Evolutionary conservation across 2,888 invertebrate genomes (phyloP).

Genomic region (Cantharis flavilabris): DNA sequence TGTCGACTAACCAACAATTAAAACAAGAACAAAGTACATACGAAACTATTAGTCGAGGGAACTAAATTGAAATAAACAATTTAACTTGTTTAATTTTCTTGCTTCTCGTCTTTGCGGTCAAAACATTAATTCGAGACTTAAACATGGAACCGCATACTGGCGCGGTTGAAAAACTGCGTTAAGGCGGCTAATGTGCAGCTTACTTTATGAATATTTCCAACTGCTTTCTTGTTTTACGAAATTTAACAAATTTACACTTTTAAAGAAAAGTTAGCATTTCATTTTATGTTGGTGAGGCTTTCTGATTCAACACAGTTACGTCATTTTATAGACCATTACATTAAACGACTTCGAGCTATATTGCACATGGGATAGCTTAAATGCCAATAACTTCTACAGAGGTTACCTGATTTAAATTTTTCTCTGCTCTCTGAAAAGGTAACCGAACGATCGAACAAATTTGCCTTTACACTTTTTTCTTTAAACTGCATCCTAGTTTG

Average conservation of each 20-base stretch:
- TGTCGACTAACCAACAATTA: conserved; percentile 15
- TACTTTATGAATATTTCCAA: conserved; percentile 26
- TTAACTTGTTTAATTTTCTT: conserved; percentile 38
- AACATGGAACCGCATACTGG: conserved; percentile 32
- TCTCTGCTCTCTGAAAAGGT: neutral
- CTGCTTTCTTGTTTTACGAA: neutral
- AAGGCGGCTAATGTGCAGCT: conserved; percentile 18
- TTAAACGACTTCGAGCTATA: neutral
- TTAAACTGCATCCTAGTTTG: no score
- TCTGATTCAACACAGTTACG: neutral
- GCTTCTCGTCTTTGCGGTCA: conserved; percentile 31
- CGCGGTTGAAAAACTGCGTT: conserved; percentile 4
- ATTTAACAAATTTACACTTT: neutral
- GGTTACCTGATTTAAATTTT: neutral
- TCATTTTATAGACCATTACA: neutral
- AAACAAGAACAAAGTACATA: conserved; percentile 27
- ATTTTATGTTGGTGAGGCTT: neutral
- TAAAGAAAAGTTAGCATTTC: neutral
- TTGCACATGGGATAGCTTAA: neutral
- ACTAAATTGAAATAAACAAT: conserved; percentile 38
- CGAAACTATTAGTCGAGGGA: conserved; percentile 25
- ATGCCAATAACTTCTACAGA: neutral
- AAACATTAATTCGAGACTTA: conserved; percentile 34
- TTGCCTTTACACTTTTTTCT: neutral
- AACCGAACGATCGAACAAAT: neutral